Evolutionary conservation across 2,888 invertebrate genomes (phyloP), one percentile per base, ranked within the genome.

Genomic region (Amorpha juglandis): DNA sequence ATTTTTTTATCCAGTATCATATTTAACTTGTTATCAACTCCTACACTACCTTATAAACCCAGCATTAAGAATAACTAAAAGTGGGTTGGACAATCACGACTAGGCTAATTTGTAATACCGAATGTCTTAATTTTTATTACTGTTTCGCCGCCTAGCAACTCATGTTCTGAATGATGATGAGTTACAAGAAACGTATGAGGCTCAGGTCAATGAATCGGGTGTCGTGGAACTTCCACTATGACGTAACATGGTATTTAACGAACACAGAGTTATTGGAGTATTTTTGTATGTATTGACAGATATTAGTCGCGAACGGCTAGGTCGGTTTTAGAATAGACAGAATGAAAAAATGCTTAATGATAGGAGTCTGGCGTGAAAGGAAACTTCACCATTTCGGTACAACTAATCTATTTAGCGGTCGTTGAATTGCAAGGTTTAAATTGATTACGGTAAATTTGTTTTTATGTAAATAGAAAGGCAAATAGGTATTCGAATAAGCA

Each of bases 381-480:
- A 12, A 9, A 12, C 11, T 58, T 38, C 38, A 38, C 38, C 42
- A 19, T 42, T 38, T 42, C 19, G 38, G 38, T 19, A 42, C 16
- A 58, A 19, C 38, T 58, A 58, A 58, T 58, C 58, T 58, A 58
- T 58, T 58, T 58, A 58, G 58, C 58, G 58, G 58, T 58, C 58
- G 38, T 58, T 58, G 38, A 38, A 16, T 35, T 48, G 45, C 45
- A 21, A 58, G 48, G 55, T 48, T 19, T 48, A 58, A 55, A 35
- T 47, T 64, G 58, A 64, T 48, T 64, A 47, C 48, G 48, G 47
- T 64, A 45, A 42, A 42, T 48, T 55, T 64, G 53, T 64, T 64
- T 53, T 16, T 47, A 33, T 64, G 55, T 50, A 47, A 58, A 64
- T 48, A 58, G 58, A 58, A 64, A 55, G 48, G 47, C 21, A 42